A percentile compares a stretch with the other conserved stretches of the same genome.
Conservation (phyloP, 2,113 vertebrate species). For the Rhea pennata region DNA sequence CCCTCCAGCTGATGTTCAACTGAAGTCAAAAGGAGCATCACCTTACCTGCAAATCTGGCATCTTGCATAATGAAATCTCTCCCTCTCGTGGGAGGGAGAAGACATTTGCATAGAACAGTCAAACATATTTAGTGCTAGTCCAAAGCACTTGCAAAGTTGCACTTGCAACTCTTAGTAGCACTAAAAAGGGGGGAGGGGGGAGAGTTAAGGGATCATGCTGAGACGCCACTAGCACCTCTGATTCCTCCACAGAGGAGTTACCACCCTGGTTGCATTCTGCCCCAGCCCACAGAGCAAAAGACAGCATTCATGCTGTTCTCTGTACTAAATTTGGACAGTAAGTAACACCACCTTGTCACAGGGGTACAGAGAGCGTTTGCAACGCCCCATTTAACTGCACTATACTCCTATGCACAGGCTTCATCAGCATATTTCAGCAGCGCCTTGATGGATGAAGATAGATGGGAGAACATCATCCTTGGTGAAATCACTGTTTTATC, state of each 20-base stretch:
- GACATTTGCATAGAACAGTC: background rate
- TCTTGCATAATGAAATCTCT: rapidly evolving
- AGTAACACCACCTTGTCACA: constrained; percentile 76
- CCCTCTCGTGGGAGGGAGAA: background rate
- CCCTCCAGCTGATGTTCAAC: background rate
- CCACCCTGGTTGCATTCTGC: background rate
- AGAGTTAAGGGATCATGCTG: background rate
- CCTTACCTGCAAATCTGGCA: constrained; percentile 5
- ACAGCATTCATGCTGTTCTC: background rate
- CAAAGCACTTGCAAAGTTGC: background rate
- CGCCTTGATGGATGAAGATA: constrained; percentile 89
- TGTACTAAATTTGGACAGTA: constrained; percentile 75
- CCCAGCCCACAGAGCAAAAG: background rate
- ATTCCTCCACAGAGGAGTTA: background rate
- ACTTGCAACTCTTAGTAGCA: rapidly evolving
- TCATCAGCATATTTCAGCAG: constrained; percentile 89
- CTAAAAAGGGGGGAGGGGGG: background rate
- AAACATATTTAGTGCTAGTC: background rate
- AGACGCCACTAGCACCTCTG: background rate
- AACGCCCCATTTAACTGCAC: constrained; percentile 90
- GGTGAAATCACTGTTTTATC: constrained; percentile 91
- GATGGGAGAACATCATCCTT: constrained; percentile 89
- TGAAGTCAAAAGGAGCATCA: background rate
- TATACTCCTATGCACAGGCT: constrained; percentile 77
- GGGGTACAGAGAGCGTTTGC: constrained; percentile 82